Conservation (phyloP, 2,113 vertebrate species). For the Passer domesticus region DNA sequence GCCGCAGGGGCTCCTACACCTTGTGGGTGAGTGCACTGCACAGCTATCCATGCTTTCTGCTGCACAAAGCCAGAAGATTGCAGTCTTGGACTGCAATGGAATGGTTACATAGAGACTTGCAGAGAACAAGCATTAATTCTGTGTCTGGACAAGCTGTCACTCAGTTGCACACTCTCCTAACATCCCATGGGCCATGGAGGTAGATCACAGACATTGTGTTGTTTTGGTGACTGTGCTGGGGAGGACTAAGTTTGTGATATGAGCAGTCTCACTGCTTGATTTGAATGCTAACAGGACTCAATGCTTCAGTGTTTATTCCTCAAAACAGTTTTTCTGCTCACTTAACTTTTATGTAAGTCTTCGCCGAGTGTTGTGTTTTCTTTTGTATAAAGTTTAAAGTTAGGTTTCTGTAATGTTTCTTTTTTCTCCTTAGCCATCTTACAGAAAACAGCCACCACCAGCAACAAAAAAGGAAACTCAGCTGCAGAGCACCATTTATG, state of each 20-base stretch:
- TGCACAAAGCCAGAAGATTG: neutral
- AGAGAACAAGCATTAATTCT: neutral
- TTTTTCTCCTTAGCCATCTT: neutral
- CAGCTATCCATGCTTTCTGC: accelerated
- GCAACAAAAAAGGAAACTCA: neutral
- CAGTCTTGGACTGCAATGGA: neutral
- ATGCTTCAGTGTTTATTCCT: neutral
- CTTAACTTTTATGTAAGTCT: neutral
- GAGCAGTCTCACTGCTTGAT: neutral
- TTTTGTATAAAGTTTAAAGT: neutral
- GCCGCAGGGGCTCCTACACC: slow-evolving; percentile 65
- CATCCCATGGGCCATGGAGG: neutral
- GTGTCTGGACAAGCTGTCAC: accelerated
- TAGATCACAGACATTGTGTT: neutral
- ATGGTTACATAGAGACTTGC: neutral
- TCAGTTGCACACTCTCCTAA: neutral
- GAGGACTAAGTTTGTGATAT: neutral
- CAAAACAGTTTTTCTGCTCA: neutral
- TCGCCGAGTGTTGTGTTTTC: neutral
- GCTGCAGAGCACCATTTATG: neutral
- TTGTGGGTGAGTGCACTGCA: slow-evolving; percentile 83
- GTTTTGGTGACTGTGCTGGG: neutral
- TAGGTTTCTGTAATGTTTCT: neutral
- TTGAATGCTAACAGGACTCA: neutral
- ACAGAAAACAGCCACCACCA: neutral